Evolutionary conservation across 2,113 vertebrate genomes (phyloP), one percentile per base, ranked within the genome.

Genomic region (Prochilodus magdalenae): DNA sequence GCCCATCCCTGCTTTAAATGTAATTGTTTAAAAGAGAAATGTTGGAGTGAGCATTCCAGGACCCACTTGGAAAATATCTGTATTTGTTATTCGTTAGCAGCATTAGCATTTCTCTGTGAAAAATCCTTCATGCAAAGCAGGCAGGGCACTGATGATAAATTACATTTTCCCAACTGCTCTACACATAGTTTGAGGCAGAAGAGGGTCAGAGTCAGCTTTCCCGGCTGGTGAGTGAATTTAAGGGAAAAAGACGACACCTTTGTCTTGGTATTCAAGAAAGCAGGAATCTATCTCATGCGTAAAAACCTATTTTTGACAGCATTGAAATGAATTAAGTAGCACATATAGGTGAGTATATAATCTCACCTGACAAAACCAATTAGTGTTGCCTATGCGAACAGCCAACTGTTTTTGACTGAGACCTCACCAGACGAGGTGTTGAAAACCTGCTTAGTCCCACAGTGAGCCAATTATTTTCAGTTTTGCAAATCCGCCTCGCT

Each of bases 381-480:
- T 73, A 86, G 36, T 20, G 53, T 75, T 75, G 5, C 59, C 59
- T 65, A 33, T 57, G 51, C 49, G 57, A 85, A 49, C 77, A 77
- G 40, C 73, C 63, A 72, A 86, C 65, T 80, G 53, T 75, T 65
- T 79, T 71, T 83, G 51, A 86, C 71, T 63, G 62, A 87, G 57
- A 59, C 55, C 75, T 66, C 85, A 76, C 73, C 77, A 85, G 87
- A 87, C 70, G 33, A 73, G 82, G 75, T 79, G 55, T 73, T 67
- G 75, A 84, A 75, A 83, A 80, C 77, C 53, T 75, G 53, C 62
- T 83, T 73, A 60, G 83, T 85, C 80, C 84, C 29, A 76, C 78
- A 82, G 73, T 47, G 30, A 79, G 36, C 49, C 72, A 86, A 86
- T 76, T 90, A 89, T 88, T 87, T 90, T 80, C 77, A 88, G 83